Evolutionary conservation across 2,888 invertebrate species (phyloP), one percentile per base, ranked within the genome.

Genomic region (Zele albiditarsus): DNA sequence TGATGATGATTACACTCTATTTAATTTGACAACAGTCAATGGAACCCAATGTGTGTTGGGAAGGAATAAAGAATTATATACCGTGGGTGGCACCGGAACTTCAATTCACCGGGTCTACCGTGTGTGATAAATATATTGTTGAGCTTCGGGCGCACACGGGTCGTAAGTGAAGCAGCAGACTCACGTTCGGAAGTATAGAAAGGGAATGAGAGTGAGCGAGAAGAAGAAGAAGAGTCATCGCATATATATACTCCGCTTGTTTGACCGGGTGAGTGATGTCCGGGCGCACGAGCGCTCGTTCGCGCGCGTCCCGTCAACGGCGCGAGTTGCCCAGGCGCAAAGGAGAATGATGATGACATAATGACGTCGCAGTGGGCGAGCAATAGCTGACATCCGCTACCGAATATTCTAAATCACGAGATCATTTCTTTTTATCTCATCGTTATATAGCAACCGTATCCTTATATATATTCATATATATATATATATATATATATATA

Each of bases 261-360:
- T 79, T 81, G 83, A 79, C 78, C 84, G 84, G 84, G 82, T 86
- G 88, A 88, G 83, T 85, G 87, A 88, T 88, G 87, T 83, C 84
- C 84, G 82, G 84, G 77, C 76, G 77, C 77, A 78, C 81, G 87
- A 53, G 53, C 53, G 20, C 53, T 53, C 53, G 53, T 53, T 53
- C 88, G 87, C 85, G 87, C 88, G 86, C 85, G 86, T 87, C 86
- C 85, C 86, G 88, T 88, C 87, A 86, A 86, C 87, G 82, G 69
- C 69, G 68, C 63, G 70, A 73, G 73, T 79, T 76, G 76, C 53
- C 73, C 77, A 76, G 82, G 84, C 82, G 88, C 88, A 84, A 88
- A 88, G 86, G 86, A 88, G 88, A 88, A 87, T 88, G 86, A 88
- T 88, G 88, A 88, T 88, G 88, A 88, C 88, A 88, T 88, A 88